Evolutionary conservation across 2,113 vertebrate species (phyloP).

Genomic region (Clinocottus analis): DNA sequence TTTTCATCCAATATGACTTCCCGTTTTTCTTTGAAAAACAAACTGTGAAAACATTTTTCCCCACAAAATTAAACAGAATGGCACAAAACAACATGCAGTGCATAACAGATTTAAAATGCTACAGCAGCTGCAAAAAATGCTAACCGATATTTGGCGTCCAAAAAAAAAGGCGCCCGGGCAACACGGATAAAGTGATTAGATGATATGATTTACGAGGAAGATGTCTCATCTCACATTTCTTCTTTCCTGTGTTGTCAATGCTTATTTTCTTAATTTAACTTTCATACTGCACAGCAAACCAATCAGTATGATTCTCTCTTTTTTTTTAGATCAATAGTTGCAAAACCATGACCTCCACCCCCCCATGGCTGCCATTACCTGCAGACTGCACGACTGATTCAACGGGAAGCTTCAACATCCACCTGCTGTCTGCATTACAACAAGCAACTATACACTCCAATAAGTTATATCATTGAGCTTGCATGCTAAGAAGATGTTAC

Average conservation of each 20-base stretch:
- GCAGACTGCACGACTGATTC: no score
- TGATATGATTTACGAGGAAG: neutral
- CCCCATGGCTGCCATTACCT: no score
- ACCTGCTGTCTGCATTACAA: no score
- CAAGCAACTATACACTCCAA: no score
- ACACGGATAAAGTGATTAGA: neutral
- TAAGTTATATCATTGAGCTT: no score
- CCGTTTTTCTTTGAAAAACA: slow-evolving; percentile 3
- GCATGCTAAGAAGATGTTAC: neutral
- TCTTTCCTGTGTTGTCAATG: neutral
- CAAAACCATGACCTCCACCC: neutral
- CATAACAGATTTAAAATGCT: neutral
- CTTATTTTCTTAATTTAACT: neutral
- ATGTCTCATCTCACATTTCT: neutral
- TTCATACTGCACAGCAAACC: neutral
- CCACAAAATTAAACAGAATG: neutral
- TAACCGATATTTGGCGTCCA: slow-evolving; percentile 8
- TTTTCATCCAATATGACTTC: neutral
- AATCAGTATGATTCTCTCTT: neutral
- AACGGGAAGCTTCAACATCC: no score
- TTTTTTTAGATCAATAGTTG: neutral
- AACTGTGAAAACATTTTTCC: neutral
- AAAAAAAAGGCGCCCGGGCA: neutral
- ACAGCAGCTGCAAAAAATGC: slow-evolving; percentile 53
- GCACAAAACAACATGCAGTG: neutral